Conservation (phyloP, 2,888 invertebrate genomes). For the Erpobdella octoculata region DNA sequence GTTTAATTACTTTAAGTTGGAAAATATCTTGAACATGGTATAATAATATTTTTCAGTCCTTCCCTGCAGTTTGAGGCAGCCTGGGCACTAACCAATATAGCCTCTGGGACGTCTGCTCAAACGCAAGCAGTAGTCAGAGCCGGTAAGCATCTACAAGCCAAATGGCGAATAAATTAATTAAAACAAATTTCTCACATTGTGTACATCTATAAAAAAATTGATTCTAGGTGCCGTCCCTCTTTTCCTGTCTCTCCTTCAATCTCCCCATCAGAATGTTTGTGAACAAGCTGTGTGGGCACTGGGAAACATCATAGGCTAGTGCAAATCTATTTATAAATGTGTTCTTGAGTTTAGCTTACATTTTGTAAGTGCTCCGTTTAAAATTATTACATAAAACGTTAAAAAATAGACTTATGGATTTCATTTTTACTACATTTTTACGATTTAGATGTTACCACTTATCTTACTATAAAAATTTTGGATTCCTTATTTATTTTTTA, state of each 20-base stretch:
- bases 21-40: not conserved
- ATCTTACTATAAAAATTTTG: too few relatives aligned
- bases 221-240: slow-evolving; percentile 77
- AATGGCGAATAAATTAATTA: not conserved
- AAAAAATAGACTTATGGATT: too few relatives aligned
- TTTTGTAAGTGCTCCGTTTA: too few relatives aligned
- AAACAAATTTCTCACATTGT: not conserved
- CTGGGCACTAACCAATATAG: slow-evolving; percentile 94
- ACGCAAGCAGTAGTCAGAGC: slow-evolving; percentile 83
- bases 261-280: slow-evolving; percentile 90
- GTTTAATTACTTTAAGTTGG: not conserved
- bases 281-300: slow-evolving; percentile 99
- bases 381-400: too few relatives aligned
- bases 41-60: slow-evolving; percentile 54
- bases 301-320: slow-evolving; percentile 70
- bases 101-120: slow-evolving; percentile 84
- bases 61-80: slow-evolving; percentile 91
- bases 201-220: slow-evolving; percentile 2
- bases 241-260: slow-evolving; percentile 81
- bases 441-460: too few relatives aligned
- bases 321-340: not conserved
- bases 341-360: too few relatives aligned
- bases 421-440: too few relatives aligned
- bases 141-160: slow-evolving; percentile 40
- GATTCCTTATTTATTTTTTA: too few relatives aligned